A percentile compares a stretch with the other conserved stretches of the same genome.
Evolutionary conservation across 2,113 vertebrate species (phyloP).

Genomic region (Emydura subglobosa): DNA sequence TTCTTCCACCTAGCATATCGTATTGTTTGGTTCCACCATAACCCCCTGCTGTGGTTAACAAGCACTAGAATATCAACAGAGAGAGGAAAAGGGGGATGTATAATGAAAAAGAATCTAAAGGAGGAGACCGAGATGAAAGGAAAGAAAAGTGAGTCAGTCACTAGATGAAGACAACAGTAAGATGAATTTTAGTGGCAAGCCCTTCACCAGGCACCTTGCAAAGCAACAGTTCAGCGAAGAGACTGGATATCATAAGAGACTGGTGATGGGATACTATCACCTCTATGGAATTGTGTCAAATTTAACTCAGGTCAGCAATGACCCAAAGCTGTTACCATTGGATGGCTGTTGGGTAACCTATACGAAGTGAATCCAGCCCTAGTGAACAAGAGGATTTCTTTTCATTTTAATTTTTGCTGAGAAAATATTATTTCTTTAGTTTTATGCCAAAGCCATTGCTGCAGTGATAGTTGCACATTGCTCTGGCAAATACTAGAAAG

Average conservation of each 20-base stretch:
- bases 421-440: background rate
- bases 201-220: slow-evolving; percentile 54
- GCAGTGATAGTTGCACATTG: background rate
- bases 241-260: background rate
- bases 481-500: background rate
- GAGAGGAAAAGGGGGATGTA: slow-evolving; percentile 62
- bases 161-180: slow-evolving; percentile 49
- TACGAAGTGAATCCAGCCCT: background rate
- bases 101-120: slow-evolving; percentile 68
- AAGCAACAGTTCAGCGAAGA: slow-evolving; percentile 38
- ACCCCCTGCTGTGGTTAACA: slow-evolving; percentile 66
- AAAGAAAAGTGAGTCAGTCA: slow-evolving; percentile 12
- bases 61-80: slow-evolving; percentile 60
- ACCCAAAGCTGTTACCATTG: background rate
- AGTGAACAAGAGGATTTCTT: background rate
- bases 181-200: slow-evolving; percentile 56
- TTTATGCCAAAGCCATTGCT: background rate
- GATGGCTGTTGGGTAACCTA: background rate
- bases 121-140: slow-evolving; percentile 60
- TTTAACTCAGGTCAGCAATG: background rate
- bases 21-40: slow-evolving; percentile 62
- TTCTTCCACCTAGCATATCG: slow-evolving; percentile 70
- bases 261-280: background rate
- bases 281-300: background rate
- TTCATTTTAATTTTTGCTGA: background rate